Evolutionary conservation across 2,113 vertebrate genomes (phyloP).

Genomic region (Carassius carassius): DNA sequence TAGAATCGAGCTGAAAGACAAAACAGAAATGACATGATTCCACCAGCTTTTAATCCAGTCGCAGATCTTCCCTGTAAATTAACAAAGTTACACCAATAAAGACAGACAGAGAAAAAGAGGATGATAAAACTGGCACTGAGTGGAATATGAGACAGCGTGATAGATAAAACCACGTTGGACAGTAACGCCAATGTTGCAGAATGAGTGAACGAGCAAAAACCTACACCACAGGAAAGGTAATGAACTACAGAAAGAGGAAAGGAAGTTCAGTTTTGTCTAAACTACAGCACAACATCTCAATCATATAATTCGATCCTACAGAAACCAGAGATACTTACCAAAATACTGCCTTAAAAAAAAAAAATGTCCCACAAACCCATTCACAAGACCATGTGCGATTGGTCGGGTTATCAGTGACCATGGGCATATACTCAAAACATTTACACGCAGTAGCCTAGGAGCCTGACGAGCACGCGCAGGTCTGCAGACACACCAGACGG

Average conservation of each 20-base stretch:
- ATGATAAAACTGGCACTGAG: neutral
- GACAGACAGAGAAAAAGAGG: conserved; percentile 49
- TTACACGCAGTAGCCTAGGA: conserved; percentile 78
- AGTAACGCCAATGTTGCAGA: neutral
- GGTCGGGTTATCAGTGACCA: conserved; percentile 65
- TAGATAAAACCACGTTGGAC: too few relatives aligned
- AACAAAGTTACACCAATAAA: neutral
- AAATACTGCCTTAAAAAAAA: neutral
- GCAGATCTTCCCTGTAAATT: conserved; percentile 13
- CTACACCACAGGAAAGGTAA: neutral
- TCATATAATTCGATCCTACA: neutral
- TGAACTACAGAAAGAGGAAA: neutral
- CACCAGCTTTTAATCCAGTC: neutral
- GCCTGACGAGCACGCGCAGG: conserved; percentile 56
- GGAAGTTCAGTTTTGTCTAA: neutral
- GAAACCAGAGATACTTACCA: neutral
- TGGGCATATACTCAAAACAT: conserved; percentile 99
- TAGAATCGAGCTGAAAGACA: conserved; percentile 19
- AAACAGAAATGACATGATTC: neutral
- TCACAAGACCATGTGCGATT: conserved; percentile 21
- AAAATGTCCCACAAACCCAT: neutral
- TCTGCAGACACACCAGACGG: conserved; percentile 81
- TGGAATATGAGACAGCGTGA: neutral
- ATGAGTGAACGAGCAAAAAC: neutral
- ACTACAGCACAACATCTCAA: too few relatives aligned